phyloP scores from a whole-genome alignment of 2,797 vertebrate species.

The Picus viridis region DNA sequence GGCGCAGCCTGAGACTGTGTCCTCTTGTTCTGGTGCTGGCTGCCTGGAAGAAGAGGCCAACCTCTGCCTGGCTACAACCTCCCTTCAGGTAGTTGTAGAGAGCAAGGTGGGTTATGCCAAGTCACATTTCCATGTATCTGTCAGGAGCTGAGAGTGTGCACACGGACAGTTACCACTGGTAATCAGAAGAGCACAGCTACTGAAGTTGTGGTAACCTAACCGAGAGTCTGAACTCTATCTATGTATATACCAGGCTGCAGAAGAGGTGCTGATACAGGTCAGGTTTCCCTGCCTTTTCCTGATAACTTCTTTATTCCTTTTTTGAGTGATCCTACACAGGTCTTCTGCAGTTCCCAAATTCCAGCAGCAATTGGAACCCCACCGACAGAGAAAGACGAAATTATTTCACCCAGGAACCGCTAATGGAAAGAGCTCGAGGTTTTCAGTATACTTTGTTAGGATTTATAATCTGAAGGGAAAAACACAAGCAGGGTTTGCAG shows the following conservation, averaged over 20 bases:
- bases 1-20: too few relatives aligned
- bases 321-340: conserved; percentile 25
- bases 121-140: background rate
- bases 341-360: conserved; percentile 25
- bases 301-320: background rate
- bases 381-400: background rate
- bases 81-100: too few relatives aligned
- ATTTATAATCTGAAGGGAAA: conserved; percentile 30
- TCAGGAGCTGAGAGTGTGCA: background rate
- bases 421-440: background rate
- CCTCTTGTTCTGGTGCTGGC: too few relatives aligned
- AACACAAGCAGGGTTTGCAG: conserved; percentile 32
- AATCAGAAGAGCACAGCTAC: background rate
- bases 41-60: too few relatives aligned
- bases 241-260: background rate
- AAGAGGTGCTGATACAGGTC: background rate
- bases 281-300: conserved; percentile 8
- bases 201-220: background rate
- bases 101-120: background rate
- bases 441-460: conserved; percentile 13
- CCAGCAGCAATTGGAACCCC: background rate
- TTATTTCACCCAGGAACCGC: background rate
- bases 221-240: background rate
- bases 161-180: background rate
- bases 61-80: too few relatives aligned